These are phyloP conservation scores for Mormyrops boulengeri DNA, from an alignment of 2,797 vertebrate species.

Conservation along the genomic window DNA sequence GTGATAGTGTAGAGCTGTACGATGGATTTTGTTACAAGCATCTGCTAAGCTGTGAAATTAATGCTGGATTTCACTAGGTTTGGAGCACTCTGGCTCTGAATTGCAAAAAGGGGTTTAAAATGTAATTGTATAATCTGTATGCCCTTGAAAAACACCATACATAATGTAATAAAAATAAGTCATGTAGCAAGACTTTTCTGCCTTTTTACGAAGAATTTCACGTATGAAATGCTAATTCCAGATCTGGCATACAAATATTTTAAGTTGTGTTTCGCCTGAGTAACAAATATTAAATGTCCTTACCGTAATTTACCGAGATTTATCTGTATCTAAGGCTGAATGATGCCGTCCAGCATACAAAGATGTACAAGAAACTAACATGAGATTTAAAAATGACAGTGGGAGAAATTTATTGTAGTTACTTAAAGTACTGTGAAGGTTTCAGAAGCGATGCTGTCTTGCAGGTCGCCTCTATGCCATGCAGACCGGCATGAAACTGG, in stretches of 20 bases:
- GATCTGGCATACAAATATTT: too few species aligned
- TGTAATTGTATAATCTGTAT: neutral
- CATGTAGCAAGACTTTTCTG: neutral
- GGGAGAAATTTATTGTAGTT: neutral
- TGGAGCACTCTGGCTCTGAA: neutral
- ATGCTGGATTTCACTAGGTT: neutral
- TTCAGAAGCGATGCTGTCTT: slow-evolving; percentile 3
- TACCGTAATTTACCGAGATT: neutral
- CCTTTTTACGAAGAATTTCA: neutral
- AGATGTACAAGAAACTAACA: neutral
- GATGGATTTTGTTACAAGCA: neutral
- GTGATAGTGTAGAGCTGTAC: neutral
- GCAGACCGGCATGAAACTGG: slow-evolving; percentile 97
- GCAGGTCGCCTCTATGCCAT: slow-evolving; percentile 90
- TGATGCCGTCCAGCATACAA: neutral
- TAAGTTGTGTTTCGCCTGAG: neutral
- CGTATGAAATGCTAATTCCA: too few species aligned
- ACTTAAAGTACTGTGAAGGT: neutral
- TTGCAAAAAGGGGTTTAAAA: neutral
- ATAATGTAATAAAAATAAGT: neutral
- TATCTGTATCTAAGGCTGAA: neutral
- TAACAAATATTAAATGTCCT: neutral
- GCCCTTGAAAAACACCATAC: neutral
- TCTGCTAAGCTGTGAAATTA: neutral
- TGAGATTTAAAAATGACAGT: neutral